Evolutionary conservation across 2,888 invertebrate genomes (phyloP).

Genomic region (Nephrotoma appendiculata): DNA sequence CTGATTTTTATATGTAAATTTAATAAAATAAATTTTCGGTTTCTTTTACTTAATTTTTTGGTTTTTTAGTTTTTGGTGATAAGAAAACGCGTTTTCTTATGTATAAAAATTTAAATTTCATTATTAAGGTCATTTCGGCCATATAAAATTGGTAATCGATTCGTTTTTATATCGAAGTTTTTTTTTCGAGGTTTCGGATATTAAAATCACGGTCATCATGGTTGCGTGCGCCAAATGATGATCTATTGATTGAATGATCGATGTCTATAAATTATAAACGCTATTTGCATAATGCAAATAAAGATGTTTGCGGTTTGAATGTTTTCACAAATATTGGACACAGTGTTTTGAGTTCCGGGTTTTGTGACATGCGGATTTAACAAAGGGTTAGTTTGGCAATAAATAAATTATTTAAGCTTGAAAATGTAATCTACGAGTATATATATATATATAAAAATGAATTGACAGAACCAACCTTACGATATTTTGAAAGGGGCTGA

Average conservation of each 20-base stretch:
- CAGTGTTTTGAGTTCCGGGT: background rate
- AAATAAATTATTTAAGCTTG: no score
- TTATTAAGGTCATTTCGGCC: background rate
- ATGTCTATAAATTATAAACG: background rate
- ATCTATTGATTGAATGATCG: background rate
- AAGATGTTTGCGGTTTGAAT: background rate
- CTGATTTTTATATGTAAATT: background rate
- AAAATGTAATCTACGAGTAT: no score
- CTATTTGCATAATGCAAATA: background rate
- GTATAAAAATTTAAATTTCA: background rate
- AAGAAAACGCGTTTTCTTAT: background rate
- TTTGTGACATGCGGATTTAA: background rate
- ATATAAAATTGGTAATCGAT: background rate
- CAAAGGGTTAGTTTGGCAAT: no score
- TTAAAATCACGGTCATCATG: background rate
- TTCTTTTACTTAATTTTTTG: background rate
- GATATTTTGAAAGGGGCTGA: no score
- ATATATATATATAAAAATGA: no score
- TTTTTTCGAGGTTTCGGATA: background rate
- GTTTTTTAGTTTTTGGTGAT: background rate
- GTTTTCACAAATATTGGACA: background rate
- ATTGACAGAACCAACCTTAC: no score
- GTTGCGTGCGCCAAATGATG: background rate
- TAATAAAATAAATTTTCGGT: background rate
- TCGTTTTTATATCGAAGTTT: background rate